Percentiles rank a stretch among this genome's conserved stretches.
These are phyloP conservation scores for Caenorhabditis sp. DNA, from an alignment of 2,888 invertebrate genomes.

Conservation along the genomic window DNA sequence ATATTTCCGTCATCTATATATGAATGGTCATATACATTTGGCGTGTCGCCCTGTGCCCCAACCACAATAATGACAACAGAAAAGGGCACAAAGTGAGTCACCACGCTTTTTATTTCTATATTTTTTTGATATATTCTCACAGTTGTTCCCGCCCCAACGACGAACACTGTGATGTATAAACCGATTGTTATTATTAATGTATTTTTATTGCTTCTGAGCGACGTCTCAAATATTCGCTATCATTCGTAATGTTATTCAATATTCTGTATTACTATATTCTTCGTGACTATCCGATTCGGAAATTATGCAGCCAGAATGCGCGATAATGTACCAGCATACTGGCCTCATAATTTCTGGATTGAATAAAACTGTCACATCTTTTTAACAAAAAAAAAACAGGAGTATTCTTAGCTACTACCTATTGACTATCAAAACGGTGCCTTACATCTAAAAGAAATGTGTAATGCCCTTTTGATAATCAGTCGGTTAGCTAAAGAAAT, in stretches of 20 bases:
- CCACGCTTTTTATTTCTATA: not conserved
- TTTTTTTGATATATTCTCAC: not conserved
- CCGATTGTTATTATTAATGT: not conserved
- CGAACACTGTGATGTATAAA: not conserved
- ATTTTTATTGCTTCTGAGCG: not conserved
- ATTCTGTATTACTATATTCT: no score
- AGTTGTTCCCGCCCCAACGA: conserved; percentile 1
- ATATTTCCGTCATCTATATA: not conserved
- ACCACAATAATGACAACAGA: not conserved
- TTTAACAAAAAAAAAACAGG: not conserved
- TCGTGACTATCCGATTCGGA: conserved; percentile 8
- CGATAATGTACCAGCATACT: conserved; percentile 21
- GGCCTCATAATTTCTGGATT: conserved; percentile 38
- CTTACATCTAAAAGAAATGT: not conserved
- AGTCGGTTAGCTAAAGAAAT: not conserved
- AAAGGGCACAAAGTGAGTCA: conserved; percentile 9
- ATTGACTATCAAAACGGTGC: not conserved
- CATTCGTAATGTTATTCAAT: no score
- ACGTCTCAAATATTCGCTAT: no score
- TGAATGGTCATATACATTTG: not conserved
- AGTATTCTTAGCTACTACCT: not conserved
- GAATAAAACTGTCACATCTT: not conserved
- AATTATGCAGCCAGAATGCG: conserved; percentile 35
- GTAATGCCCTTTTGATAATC: conserved; percentile 10
- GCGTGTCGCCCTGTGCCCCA: not conserved